Percentiles rank a stretch among this genome's conserved stretches.
These are phyloP conservation scores for Amyelois transitella DNA, from an alignment of 1,140 invertebrate genomes.

Conservation along the genomic window DNA sequence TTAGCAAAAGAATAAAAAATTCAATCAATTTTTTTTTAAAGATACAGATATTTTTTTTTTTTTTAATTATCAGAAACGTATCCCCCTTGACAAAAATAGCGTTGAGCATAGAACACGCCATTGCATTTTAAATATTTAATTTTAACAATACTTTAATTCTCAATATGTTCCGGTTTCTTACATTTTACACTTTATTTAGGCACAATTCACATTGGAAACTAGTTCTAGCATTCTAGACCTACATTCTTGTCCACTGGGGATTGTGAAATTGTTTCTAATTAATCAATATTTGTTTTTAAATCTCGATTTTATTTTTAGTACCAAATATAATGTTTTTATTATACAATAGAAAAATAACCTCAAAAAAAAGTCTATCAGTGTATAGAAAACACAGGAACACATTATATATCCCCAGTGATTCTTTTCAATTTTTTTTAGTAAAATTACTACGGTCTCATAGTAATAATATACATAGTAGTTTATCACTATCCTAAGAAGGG, in stretches of 20 bases:
- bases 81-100: neutral
- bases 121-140: neutral
- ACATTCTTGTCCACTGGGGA: constrained; percentile 33
- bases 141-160: neutral
- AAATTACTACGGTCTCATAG: constrained; percentile 1
- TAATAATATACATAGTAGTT: constrained; percentile 5
- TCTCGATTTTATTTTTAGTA: no score
- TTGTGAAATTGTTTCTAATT: constrained; percentile 5
- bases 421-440: constrained; percentile 3
- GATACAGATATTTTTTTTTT: no score
- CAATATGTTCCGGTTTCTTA: constrained; percentile 6
- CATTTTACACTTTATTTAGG: constrained; percentile 36
- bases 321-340: no score
- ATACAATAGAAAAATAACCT: no score
- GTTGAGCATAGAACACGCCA: neutral
- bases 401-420: constrained; percentile 6
- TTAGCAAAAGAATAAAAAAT: no score
- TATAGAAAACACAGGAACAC: neutral
- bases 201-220: constrained; percentile 64
- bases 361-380: no score
- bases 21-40: no score
- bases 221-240: constrained; percentile 59
- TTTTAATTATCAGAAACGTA: no score
- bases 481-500: constrained; percentile 25
- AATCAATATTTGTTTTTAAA: no score